Evolutionary conservation across 1,140 invertebrate species (phyloP).

Genomic region (Sycophila sp.): DNA sequence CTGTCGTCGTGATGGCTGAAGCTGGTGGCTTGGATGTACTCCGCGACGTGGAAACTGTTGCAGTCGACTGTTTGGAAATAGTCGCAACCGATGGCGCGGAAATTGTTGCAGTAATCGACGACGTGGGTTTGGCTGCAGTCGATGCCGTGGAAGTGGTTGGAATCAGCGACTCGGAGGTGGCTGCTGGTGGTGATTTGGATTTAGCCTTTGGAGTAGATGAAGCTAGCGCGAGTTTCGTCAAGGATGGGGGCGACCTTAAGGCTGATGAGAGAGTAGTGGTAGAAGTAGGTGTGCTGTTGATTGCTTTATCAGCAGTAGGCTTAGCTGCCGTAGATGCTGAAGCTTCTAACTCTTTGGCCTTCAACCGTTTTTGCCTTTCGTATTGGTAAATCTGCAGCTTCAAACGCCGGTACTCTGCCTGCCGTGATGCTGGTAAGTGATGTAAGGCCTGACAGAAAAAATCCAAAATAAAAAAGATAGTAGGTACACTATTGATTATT

Average conservation of each 20-base stretch:
- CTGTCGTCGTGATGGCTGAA: too few relatives aligned
- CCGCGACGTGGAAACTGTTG: too few relatives aligned
- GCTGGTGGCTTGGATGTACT: too few relatives aligned
- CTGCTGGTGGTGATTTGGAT: not conserved
- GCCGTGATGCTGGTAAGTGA: slow-evolving; percentile 58
- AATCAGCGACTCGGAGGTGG: not conserved
- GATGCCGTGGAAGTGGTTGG: too few relatives aligned
- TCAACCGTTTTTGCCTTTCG: not conserved
- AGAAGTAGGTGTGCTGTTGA: not conserved
- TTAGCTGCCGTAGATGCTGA: not conserved
- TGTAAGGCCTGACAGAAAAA: slow-evolving; percentile 63
- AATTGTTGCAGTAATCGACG: too few relatives aligned
- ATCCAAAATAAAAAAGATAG: too few relatives aligned
- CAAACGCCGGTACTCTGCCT: slow-evolving; percentile 63
- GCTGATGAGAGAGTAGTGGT: not conserved
- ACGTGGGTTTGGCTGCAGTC: too few relatives aligned
- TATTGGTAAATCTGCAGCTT: slow-evolving; percentile 55
- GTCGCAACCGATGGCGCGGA: too few relatives aligned
- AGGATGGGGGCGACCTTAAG: not conserved
- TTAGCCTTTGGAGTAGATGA: not conserved
- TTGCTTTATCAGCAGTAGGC: not conserved
- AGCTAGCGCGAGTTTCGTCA: not conserved
- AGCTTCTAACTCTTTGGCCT: slow-evolving; percentile 8
- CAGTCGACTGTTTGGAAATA: too few relatives aligned
- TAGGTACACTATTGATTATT: too few relatives aligned